These are phyloP conservation scores for Haliaeetus leucogaster DNA, from an alignment of 2,113 vertebrate genomes.

Conservation along the genomic window DNA sequence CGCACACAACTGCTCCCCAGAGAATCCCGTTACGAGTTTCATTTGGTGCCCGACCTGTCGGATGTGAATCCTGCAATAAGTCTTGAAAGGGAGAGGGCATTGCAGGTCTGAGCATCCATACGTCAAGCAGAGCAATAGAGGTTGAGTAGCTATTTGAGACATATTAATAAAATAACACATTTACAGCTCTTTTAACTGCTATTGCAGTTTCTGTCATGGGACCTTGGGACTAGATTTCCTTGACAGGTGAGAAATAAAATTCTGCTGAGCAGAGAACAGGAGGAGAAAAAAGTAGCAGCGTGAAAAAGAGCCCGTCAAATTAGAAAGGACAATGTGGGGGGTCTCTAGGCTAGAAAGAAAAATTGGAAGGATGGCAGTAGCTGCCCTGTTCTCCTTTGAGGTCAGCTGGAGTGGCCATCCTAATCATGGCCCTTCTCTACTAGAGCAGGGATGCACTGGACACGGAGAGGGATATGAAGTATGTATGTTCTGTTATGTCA, in stretches of 20 bases:
- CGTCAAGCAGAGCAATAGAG: background rate
- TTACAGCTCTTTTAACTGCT: background rate
- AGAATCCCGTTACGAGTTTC: background rate
- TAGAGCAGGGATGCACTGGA: background rate
- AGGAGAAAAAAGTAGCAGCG: background rate
- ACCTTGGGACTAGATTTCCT: background rate
- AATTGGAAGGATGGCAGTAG: background rate
- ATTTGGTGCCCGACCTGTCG: background rate
- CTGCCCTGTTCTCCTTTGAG: background rate
- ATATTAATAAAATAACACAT: background rate
- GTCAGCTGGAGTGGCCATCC: background rate
- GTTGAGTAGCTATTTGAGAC: background rate
- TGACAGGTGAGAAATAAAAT: conserved; percentile 5
- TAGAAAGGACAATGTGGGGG: background rate
- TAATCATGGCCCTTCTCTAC: rapidly evolving
- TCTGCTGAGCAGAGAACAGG: background rate
- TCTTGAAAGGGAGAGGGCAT: background rate
- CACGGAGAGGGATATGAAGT: rapidly evolving
- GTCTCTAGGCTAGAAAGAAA: background rate
- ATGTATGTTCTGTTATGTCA: rapidly evolving
- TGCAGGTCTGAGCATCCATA: background rate
- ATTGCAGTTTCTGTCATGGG: background rate
- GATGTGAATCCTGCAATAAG: background rate
- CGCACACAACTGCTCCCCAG: rapidly evolving
- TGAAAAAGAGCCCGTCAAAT: background rate